Base-by-base conservation (phyloP, 2,797 vertebrate species). In the Tiaroga cobitis region DNA sequence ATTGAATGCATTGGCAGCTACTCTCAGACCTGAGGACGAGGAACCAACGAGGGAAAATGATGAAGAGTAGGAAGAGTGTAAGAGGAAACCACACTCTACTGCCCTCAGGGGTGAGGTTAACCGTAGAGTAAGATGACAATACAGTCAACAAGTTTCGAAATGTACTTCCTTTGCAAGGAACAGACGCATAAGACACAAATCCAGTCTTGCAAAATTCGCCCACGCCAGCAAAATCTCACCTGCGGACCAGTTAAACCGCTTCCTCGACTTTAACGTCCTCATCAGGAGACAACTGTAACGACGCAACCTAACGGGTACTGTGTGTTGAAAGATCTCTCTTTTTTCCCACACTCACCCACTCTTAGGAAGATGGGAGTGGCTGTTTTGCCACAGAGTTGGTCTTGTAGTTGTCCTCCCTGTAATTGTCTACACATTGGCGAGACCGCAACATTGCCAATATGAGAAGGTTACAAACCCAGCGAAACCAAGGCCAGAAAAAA, bases 401-500 rank as follows among this genome's bases (percentile, higher is more conserved):
- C 91, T 92, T 91, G 88, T 91, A 90, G 89, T 88, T 83, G 87
- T 88, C 86, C 81, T 88, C 90, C 90, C 88, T 95, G 85, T 95
- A 94, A 96, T 95, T 94, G 84, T 94, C 92, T 86, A 93, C 94
- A 94, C 93, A 88, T 94, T 92, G 89, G 87, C 72, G 86, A 88
- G 63, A 94, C 94, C 94, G 39, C 92, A 87, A 94, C 94, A 94
- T 86, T 91, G 90, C 93, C 94, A 92, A 93, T 87, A 94, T 92
- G 91, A 93, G 91, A 92, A 29, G 85, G 89, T 77, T 87, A 72
- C 78, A 93, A 94, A 89, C 89, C 90, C 84, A 86, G 7, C 32
- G 87, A 77, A 84, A n/a, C 87, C 39, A 43, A 91, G 76, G 84
- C 70, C 85, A 88, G 89, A 87, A 87, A 49, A 85, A 85, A 87